Conservation (phyloP, 1,140 invertebrate species). For the Ceratoteleas bidentatus region DNA sequence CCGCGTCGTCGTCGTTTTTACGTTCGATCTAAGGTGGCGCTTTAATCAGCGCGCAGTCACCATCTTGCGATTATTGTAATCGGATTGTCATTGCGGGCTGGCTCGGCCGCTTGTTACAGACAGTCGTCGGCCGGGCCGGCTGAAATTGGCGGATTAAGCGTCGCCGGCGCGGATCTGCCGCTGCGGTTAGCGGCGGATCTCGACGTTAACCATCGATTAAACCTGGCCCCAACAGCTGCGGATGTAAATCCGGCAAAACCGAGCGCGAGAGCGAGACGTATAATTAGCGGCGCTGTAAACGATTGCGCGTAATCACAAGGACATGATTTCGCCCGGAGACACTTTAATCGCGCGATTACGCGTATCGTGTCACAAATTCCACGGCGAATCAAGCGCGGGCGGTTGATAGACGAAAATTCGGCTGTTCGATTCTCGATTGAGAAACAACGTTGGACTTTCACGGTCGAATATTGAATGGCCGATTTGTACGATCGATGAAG, state of each 20-base stretch:
- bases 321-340: conserved; percentile 30
- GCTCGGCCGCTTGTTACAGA: conserved; percentile 51
- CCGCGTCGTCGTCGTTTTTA: conserved; percentile 19
- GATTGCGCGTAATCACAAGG: conserved; percentile 48
- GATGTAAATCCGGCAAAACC: conserved; percentile 56
- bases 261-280: conserved; percentile 13
- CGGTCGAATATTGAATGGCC: too few species aligned
- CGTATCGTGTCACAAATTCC: background rate
- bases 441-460: too few species aligned
- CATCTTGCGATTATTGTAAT: conserved; percentile 57
- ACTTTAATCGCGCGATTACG: conserved; percentile 17
- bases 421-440: too few species aligned
- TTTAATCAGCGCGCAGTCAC: conserved; percentile 27
- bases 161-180: conserved; percentile 33
- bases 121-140: conserved; percentile 29
- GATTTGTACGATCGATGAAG: too few species aligned
- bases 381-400: too few species aligned
- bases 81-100: conserved; percentile 49
- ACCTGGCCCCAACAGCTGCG: conserved; percentile 46
- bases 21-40: conserved; percentile 31
- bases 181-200: conserved; percentile 47
- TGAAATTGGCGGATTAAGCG: conserved; percentile 58
- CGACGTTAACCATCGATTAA: conserved; percentile 59
- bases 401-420: too few species aligned
- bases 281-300: conserved; percentile 48